Evolutionary conservation across 2,888 invertebrate genomes (phyloP).

Genomic region (Melolontha melolontha): DNA sequence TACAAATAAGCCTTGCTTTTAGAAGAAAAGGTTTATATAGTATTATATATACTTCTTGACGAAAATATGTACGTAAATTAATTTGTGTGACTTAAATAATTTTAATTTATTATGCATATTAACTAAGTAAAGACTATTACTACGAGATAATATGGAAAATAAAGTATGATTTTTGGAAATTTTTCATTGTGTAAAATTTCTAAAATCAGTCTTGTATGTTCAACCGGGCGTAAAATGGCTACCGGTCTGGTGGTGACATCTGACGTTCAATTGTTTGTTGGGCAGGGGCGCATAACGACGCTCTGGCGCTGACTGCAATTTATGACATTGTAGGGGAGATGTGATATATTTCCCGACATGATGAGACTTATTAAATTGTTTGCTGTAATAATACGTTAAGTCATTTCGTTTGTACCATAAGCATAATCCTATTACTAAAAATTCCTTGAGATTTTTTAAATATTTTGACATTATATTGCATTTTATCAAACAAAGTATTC

Average conservation of each 20-base stretch:
- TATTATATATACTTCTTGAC: no score
- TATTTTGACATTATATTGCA: no score
- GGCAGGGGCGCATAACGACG: conserved; percentile 48
- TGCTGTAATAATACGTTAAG: conserved; percentile 59
- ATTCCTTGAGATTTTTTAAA: not conserved
- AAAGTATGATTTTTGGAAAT: no score
- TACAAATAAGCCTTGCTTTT: no score
- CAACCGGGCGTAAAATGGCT: conserved; percentile 64
- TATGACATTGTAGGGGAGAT: conserved; percentile 59
- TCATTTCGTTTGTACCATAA: conserved; percentile 31
- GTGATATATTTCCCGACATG: conserved; percentile 61
- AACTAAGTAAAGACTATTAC: no score
- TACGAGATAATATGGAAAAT: no score
- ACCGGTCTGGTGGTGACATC: conserved; percentile 64
- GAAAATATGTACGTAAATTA: no score
- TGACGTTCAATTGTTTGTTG: conserved; percentile 62
- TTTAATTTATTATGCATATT: no score
- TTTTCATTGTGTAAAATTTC: conserved; percentile 15
- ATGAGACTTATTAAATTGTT: conserved; percentile 66
- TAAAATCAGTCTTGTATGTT: conserved; percentile 49
- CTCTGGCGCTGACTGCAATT: conserved; percentile 63
- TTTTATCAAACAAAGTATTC: no score
- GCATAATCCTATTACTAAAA: conserved; percentile 21
- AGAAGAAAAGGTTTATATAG: no score
- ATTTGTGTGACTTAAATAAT: no score